Conservation (phyloP, 2,113 vertebrate species). For the Gadus chalcogrammus region DNA sequence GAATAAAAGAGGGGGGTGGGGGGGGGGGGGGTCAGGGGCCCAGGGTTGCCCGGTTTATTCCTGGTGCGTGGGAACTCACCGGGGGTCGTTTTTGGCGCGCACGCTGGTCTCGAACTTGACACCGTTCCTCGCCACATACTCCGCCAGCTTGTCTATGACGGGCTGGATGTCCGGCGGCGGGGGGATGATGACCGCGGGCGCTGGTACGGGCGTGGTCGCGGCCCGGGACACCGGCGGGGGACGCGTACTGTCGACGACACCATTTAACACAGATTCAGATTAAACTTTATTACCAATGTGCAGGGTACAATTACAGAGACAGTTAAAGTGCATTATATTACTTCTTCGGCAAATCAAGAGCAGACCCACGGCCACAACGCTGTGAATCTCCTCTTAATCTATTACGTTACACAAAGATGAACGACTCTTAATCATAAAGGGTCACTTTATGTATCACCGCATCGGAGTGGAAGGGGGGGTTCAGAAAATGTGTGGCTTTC, state of each 20-base stretch:
- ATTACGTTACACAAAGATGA: no score
- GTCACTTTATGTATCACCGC: not conserved
- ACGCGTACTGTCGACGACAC: slow-evolving; percentile 37
- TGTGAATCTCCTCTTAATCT: no score
- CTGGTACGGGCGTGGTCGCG: slow-evolving; percentile 25
- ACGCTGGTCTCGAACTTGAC: slow-evolving; percentile 95
- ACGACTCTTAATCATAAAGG: not conserved
- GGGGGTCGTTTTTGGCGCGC: slow-evolving; percentile 91
- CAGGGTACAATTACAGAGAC: no score
- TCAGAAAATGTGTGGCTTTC: not conserved
- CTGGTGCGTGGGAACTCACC: slow-evolving; percentile 74
- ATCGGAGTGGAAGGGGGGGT: not conserved
- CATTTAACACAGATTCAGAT: not conserved
- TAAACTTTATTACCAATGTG: no score
- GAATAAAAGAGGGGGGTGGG: not conserved
- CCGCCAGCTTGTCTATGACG: slow-evolving; percentile 96
- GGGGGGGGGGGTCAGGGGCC: no score
- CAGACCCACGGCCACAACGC: no score
- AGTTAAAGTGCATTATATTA: no score
- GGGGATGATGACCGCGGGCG: slow-evolving; percentile 83
- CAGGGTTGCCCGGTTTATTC: no score
- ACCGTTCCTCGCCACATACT: slow-evolving; percentile 94
- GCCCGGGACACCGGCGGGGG: slow-evolving; percentile 22
- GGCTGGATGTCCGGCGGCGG: slow-evolving; percentile 95
- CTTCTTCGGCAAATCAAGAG: no score